Base-by-base conservation (phyloP, 2,113 vertebrate genomes). In the Alaudala cheleensis region DNA sequence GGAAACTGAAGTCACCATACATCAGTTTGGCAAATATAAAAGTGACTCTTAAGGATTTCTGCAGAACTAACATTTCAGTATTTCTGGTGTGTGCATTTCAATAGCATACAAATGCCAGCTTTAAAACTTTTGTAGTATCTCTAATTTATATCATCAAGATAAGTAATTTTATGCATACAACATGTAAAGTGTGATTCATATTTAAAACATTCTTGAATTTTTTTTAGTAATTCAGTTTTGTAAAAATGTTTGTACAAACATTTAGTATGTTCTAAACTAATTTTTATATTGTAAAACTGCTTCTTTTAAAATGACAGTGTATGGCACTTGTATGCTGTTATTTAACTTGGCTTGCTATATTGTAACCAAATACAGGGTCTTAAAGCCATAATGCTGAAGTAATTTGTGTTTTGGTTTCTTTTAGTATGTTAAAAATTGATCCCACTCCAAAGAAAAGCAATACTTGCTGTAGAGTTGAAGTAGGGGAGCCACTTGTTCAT, bases 181-280 rank as follows among this genome's bases (percentile, higher is more conserved):
- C 86, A 45, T 93, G 53, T 82, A 91, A 96, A 96, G 91, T 78
- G 31, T 81, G 62, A 64, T 86, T 80, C 80, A 51, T 96, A 88
- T 97, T 93, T 97, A 94, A 91, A 93, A 80, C 3, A 1, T 56
- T 64, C 45, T 78, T 64, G 17, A 62, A 78, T 57, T 90, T 82
- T 86, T 86, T 87, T 88, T 81, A 39, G 62, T 66, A 88, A 86
- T 96, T 97, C 45, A 76, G 45, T 96, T 97, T 97, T 96, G 47
- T 94, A 92, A 95, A 96, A 65, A 44, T 57, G 17, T 96, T 97
- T 97, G 88, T 96, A 90, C 81, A 88, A 94, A 92, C 96, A 49
- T 93, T 96, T 85, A 70, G n/a, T 96, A 86, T 79, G 33, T 96
- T 74, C 44, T 93, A 65, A 95, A 92, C 82, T 96, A 90, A 94